A percentile compares a stretch with the other conserved stretches of the same genome.
Evolutionary conservation across 2,113 vertebrate species (phyloP).

Genomic region (Xiphophorus couchianus): DNA sequence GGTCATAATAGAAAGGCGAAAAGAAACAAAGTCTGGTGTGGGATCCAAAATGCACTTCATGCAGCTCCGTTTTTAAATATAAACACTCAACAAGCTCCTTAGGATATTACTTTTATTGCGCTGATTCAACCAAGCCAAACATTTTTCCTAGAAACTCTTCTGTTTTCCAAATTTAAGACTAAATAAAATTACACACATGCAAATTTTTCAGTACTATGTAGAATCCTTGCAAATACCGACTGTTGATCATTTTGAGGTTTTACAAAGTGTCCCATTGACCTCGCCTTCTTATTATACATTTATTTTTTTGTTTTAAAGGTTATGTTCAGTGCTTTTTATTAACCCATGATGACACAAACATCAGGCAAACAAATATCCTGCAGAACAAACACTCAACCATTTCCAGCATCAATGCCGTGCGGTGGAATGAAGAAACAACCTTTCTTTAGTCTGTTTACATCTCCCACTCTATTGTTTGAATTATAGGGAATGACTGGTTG

Average conservation of each 20-base stretch:
- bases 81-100: too few species aligned
- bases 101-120: too few species aligned
- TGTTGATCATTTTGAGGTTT: not conserved
- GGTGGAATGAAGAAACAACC: constrained; percentile 2
- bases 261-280: too few species aligned
- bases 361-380: constrained; percentile 13
- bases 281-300: too few species aligned
- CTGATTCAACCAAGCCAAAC: too few species aligned
- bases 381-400: constrained; percentile 4
- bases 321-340: not conserved
- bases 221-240: not conserved
- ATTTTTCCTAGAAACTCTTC: too few species aligned
- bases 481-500: not conserved
- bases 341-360: not conserved
- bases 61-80: too few species aligned
- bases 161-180: not conserved
- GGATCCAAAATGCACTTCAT: too few species aligned
- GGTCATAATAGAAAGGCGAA: too few species aligned
- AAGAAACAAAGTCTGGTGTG: too few species aligned
- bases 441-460: constrained; percentile 9
- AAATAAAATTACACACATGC: not conserved
- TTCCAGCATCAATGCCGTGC: constrained; percentile 27
- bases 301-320: not conserved
- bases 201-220: not conserved
- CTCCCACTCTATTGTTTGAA: not conserved